Percentiles rank a stretch among this genome's conserved stretches.
Conservation (phyloP, 2,113 vertebrate genomes). For the Pica pica region DNA sequence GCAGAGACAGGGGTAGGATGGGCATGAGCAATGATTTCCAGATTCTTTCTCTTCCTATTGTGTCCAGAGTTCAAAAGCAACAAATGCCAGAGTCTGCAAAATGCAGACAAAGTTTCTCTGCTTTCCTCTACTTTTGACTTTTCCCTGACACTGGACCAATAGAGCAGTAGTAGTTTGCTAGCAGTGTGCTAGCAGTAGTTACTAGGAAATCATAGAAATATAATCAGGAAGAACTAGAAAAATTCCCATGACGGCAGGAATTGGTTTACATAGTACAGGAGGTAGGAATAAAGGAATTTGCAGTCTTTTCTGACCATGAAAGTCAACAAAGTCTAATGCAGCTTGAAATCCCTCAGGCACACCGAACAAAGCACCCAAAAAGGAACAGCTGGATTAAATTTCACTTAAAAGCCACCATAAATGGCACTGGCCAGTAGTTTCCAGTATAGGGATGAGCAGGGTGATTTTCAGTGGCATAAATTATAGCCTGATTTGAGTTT, state of each 20-base stretch:
- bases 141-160: not conserved
- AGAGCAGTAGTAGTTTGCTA: not conserved
- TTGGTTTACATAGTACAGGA: not conserved
- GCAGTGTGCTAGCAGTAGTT: not conserved
- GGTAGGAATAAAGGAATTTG: not conserved
- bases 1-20: not conserved
- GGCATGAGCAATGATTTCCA: not conserved
- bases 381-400: not conserved
- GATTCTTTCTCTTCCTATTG: not conserved
- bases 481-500: not conserved
- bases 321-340: not conserved
- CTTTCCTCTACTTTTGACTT: not conserved
- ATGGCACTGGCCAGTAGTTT: not conserved
- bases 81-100: not conserved
- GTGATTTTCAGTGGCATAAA: not conserved
- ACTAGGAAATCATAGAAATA: not conserved
- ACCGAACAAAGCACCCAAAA: not conserved
- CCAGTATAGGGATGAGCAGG: not conserved
- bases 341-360: not conserved
- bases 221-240: not conserved
- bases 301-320: not conserved
- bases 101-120: not conserved
- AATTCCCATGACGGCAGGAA: not conserved
- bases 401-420: not conserved
- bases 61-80: not conserved